Evolutionary conservation across 30 jellyfish, hydroid and myxozoan genomes (phyloP).

Genomic region (Hydractinia symbiolongicarpus): DNA sequence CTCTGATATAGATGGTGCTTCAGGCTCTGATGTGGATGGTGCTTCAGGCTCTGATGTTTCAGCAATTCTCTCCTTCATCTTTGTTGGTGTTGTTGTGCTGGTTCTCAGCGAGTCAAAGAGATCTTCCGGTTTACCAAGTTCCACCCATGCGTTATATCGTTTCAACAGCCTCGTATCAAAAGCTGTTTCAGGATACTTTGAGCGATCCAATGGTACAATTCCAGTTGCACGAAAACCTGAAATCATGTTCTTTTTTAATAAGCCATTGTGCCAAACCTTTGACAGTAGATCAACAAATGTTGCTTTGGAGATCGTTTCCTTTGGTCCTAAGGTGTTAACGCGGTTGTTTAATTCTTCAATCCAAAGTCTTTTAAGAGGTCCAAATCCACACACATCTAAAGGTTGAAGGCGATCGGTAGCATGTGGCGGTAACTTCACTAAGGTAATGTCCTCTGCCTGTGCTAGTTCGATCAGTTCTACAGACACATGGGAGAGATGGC

Average conservation of each 20-base stretch:
- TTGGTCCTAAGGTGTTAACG: slow-evolving; percentile 20
- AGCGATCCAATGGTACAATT: slow-evolving; percentile 19
- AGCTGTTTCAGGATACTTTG: slow-evolving; percentile 25
- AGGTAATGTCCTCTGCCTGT: slow-evolving; percentile 18
- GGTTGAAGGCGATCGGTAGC: slow-evolving; percentile 13
- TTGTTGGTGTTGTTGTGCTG: slow-evolving; percentile 21
- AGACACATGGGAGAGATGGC: slow-evolving; percentile 51
- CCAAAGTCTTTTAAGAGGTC: slow-evolving; percentile 29
- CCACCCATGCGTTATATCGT: slow-evolving; percentile 24
- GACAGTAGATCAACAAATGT: slow-evolving; percentile 30
- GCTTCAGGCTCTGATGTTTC: no score
- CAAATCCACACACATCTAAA: slow-evolving; percentile 32
- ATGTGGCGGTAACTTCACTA: slow-evolving; percentile 42
- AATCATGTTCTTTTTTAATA: slow-evolving; percentile 15
- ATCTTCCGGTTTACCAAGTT: slow-evolving; percentile 39
- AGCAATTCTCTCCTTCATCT: no score
- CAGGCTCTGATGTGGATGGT: no score
- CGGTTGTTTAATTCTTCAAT: slow-evolving; percentile 4
- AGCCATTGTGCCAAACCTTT: slow-evolving; percentile 39
- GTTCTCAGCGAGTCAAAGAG: neutral
- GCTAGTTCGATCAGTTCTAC: slow-evolving; percentile 28
- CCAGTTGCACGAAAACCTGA: slow-evolving; percentile 39
- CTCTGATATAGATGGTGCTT: no score
- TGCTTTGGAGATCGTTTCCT: slow-evolving; percentile 22
- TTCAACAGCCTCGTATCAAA: slow-evolving; percentile 16